Evolutionary conservation across 2,888 invertebrate species (phyloP), one percentile per base, ranked within the genome.

Genomic region (Hypsopygia costalis): DNA sequence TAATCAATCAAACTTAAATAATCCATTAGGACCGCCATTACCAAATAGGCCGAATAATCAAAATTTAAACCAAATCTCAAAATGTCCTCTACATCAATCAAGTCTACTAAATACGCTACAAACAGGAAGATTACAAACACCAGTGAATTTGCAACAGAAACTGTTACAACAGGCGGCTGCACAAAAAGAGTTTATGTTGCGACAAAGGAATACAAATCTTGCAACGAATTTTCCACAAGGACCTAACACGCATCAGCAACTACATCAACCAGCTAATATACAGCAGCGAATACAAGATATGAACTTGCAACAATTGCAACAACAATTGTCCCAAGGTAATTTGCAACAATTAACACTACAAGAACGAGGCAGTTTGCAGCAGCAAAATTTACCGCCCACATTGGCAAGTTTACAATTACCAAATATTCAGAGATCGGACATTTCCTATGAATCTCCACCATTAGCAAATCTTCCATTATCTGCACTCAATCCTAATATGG

Each of bases 61-160:
- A 22, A 43, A 31, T 36, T 36, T 51, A 10, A 46, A 44, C 37
- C 48, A 48, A 40, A 41, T 40, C 8, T 37, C 12, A 36, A 43
- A 45, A 44, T 36, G 12, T 27, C 41, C 8, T 16, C 33, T 8
- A 28, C 31, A 33, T 30, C 11, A 34, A 30, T 20, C 43, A 41
- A 25, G 31, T 22, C 10, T 34, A 35, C 33, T 49, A 31, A 49
- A 40, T 31, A 37, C 31, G 8, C 52, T 51, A 28, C 46, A 45
- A 47, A 27, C 46, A 11, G 25, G 34, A 21, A 47, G 41, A 36
- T 37, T 42, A 6, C 44, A 46, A 25, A 8, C 41, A 36, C 43
- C 49, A 36, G 47, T 46, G 30, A 62, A 61, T 52, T 48, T 50
- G 16, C 72, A 70, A 43, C 62, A 62, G 34, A 34, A 56, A 8